Evolutionary conservation across 2,888 invertebrate genomes (phyloP), one percentile per base, ranked within the genome.

Genomic region (Agrilus cyanescens): DNA sequence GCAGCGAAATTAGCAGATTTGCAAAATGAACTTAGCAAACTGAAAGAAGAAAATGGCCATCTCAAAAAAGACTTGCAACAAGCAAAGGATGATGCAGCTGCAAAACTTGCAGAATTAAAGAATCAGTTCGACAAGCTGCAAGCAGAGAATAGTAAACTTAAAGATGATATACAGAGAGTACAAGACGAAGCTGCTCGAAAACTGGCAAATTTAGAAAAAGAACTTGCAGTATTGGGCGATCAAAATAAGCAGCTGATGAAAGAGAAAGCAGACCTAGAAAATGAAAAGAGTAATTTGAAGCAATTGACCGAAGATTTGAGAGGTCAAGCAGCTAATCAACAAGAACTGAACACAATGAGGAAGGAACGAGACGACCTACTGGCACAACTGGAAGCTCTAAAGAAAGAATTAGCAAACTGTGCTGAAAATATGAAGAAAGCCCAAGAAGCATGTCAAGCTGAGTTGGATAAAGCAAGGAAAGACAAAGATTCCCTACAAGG

Each of bases 401-500:
- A 52, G 15, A 46, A 41, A 25, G 54, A 59, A 47, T 56, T 56
- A 15, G 38, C 40, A 14, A 49, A 53, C 31, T 42, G 57, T 37
- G 29, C 14, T 12, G 29, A 18, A 12, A 55, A 58, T 32, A 43
- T 45, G 13, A 40, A 38, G 8, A 37, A 46, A 4, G 16, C 48
- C 12, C 25, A 43, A 2, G 47, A 46, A 29, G 43, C 46, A 12
- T 35, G 35, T 2, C 29, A 46, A 35, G 44, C 38, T 16, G 47
- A 50, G 33, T 20, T 52, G 12, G 54, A 56, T 13, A 53, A 52
- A 40, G 56, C 55, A 10, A 44, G 47, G 18, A 55, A 52, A 43
- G 61, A 62, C 38, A 59, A 54, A 41, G 54, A 57, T 33, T 52
- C 53, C 12, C 44, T 62, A 32, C 51, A 56, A 40, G 47, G 53